These are phyloP conservation scores for Denticeps clupeoides DNA, from an alignment of 2,797 vertebrate species.

Conservation along the genomic window DNA sequence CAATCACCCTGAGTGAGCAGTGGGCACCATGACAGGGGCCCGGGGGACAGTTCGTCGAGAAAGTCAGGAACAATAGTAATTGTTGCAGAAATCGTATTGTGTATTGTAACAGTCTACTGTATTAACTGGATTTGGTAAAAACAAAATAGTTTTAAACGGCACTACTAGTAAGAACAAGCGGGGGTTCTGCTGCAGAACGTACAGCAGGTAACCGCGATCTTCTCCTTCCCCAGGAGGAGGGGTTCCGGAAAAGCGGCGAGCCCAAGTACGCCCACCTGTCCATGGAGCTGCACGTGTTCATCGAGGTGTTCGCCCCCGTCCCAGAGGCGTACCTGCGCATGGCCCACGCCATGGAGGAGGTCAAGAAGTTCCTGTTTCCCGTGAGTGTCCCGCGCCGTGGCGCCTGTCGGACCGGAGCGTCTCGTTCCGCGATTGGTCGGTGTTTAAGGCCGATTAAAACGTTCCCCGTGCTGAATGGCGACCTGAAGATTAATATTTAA, in stretches of 20 bases:
- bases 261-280: slow-evolving; percentile 90
- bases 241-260: slow-evolving; percentile 82
- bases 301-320: slow-evolving; percentile 90
- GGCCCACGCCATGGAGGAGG: slow-evolving; percentile 95
- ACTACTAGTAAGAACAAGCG: too few species aligned
- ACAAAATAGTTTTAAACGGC: too few species aligned
- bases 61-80: too few species aligned
- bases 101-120: too few species aligned
- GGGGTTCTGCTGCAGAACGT: background rate
- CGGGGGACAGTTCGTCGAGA: too few species aligned
- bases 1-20: too few species aligned
- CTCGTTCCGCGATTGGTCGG: slow-evolving; percentile 9
- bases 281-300: slow-evolving; percentile 94
- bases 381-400: slow-evolving; percentile 46
- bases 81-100: too few species aligned
- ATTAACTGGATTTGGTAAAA: too few species aligned
- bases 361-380: slow-evolving; percentile 94
- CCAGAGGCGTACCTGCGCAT: slow-evolving; percentile 92
- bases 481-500: slow-evolving; percentile 28
- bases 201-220: background rate
- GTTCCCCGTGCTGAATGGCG: slow-evolving; percentile 3
- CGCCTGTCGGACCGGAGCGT: background rate
- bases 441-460: slow-evolving; percentile 21
- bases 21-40: too few species aligned
- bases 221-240: slow-evolving; percentile 70